A percentile compares a stretch with the other conserved stretches of the same genome.
Conservation (phyloP, 2,113 vertebrate species). For the Oryzias melastigma region DNA sequence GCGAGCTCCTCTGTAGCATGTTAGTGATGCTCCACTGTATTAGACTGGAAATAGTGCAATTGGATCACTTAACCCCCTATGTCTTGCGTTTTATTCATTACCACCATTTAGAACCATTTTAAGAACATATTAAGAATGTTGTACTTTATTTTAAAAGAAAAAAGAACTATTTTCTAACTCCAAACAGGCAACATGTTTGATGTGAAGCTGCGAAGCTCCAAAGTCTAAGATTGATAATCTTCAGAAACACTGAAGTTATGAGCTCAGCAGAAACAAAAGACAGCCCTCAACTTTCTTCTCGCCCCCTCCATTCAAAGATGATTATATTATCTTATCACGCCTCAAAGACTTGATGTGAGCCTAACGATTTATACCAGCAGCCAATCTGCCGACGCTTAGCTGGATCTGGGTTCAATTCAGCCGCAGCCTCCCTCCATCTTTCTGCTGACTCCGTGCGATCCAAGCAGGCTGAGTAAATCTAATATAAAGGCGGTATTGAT, state of each 20-base stretch:
- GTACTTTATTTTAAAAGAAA: too few relatives aligned
- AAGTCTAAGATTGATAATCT: too few relatives aligned
- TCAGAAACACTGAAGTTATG: slow-evolving; percentile 21
- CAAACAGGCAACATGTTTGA: too few relatives aligned
- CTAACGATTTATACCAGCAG: slow-evolving; percentile 60
- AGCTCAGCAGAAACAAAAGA: slow-evolving; percentile 54
- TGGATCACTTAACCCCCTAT: too few relatives aligned
- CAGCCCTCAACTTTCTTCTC: slow-evolving; percentile 12
- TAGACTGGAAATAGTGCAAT: too few relatives aligned
- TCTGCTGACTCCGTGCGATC: slow-evolving; percentile 71
- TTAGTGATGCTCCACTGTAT: too few relatives aligned
- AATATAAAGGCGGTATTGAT: slow-evolving; percentile 81
- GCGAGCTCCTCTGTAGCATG: too few relatives aligned
- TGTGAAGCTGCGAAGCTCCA: too few relatives aligned
- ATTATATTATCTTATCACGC: slow-evolving; percentile 54
- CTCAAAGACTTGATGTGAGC: slow-evolving; percentile 44
- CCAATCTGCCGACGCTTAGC: slow-evolving; percentile 47
- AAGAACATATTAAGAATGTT: too few relatives aligned
- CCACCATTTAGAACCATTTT: too few relatives aligned
- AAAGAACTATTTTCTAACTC: too few relatives aligned
- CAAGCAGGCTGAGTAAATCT: slow-evolving; percentile 66
- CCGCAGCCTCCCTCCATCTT: slow-evolving; percentile 48
- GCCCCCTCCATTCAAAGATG: slow-evolving; percentile 34
- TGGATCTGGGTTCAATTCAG: slow-evolving; percentile 58
- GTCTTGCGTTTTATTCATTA: too few relatives aligned